These are phyloP conservation scores for Bovichtus diacanthus DNA, from an alignment of 2,797 vertebrate genomes.

Conservation along the genomic window DNA sequence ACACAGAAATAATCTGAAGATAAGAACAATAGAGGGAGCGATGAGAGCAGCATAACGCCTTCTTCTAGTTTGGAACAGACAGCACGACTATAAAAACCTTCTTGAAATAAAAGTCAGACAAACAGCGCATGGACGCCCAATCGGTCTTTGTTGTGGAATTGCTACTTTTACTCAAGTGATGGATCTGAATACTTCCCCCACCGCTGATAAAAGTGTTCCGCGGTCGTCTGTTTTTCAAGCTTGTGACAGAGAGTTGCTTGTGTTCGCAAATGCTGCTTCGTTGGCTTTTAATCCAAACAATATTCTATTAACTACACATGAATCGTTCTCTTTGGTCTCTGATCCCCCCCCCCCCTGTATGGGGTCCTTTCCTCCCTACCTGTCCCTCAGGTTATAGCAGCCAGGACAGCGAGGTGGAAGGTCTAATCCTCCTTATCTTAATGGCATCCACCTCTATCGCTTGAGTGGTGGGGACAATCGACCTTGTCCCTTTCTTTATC, in stretches of 20 bases:
- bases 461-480: slow-evolving; percentile 73
- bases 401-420: slow-evolving; percentile 51
- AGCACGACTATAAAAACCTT: not conserved
- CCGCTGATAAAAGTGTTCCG: not conserved
- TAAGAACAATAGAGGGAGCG: not conserved
- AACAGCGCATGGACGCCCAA: not conserved
- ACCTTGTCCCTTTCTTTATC: slow-evolving; percentile 80
- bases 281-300: not conserved
- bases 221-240: not conserved
- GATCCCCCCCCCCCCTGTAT: slow-evolving; percentile 7
- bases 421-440: slow-evolving; percentile 87
- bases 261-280: not conserved
- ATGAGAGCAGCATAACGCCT: not conserved
- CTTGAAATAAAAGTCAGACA: not conserved
- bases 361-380: slow-evolving; percentile 44
- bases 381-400: slow-evolving; percentile 57
- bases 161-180: not conserved
- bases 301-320: not conserved
- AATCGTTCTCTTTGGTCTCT: slow-evolving; percentile 24
- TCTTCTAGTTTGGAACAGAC: not conserved
- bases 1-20: slow-evolving; percentile 7
- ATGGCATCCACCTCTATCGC: slow-evolving; percentile 81
- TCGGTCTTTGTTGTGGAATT: not conserved
- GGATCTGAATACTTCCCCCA: not conserved
- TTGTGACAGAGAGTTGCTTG: not conserved